Conservation (phyloP, 2,113 vertebrate species). For the Capreolus pygargus region DNA sequence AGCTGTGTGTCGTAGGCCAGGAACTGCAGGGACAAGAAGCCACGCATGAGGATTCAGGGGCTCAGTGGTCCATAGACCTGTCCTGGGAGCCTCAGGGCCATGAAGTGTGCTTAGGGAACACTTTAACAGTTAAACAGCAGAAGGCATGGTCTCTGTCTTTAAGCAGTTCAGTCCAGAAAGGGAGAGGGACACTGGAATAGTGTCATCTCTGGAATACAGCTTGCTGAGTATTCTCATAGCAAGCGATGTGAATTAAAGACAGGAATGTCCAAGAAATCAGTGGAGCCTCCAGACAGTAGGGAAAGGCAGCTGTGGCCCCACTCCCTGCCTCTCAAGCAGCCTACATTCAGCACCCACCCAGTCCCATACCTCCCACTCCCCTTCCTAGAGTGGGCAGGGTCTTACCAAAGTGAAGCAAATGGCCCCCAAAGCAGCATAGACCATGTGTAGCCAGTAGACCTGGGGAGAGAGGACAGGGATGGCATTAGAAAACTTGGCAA, state of each 20-base stretch:
- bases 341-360: neutral
- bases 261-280: neutral
- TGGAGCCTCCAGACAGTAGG: neutral
- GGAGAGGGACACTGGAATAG: neutral
- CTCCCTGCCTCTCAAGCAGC: neutral
- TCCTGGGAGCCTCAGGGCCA: neutral
- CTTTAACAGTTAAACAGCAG: neutral
- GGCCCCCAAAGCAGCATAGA: slow-evolving; percentile 92
- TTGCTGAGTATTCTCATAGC: neutral
- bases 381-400: neutral
- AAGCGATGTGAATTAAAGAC: neutral
- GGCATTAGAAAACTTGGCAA: neutral
- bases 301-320: neutral
- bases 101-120: neutral
- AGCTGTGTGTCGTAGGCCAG: slow-evolving; percentile 96
- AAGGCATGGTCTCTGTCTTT: neutral
- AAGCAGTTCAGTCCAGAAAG: neutral
- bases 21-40: slow-evolving; percentile 82
- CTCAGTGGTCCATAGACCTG: neutral
- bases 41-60: neutral
- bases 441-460: slow-evolving; percentile 95
- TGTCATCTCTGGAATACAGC: rapidly evolving
- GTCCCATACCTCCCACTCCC: neutral
- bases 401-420: slow-evolving; percentile 90
- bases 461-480: slow-evolving; percentile 60